A percentile compares a stretch with the other conserved stretches of the same genome.
Conservation (phyloP, 2,113 vertebrate species). For the Lampris incognitus region DNA sequence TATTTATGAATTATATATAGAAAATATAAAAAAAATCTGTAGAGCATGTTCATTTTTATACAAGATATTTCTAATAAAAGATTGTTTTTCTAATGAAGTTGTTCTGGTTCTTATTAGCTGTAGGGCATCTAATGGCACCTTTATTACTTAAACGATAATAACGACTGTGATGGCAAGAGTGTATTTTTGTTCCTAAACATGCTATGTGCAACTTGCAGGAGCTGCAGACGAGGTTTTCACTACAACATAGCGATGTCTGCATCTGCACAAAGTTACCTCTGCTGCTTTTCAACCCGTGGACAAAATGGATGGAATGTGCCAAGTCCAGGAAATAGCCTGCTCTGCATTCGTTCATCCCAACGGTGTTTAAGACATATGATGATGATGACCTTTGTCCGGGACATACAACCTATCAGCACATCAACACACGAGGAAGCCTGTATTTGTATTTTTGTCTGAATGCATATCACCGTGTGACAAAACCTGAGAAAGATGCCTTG, state of each 20-base stretch:
- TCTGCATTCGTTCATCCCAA: not conserved
- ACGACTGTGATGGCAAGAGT: too few species aligned
- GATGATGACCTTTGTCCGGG: not conserved
- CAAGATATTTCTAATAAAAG: constrained; percentile 97
- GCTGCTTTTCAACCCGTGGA: too few species aligned
- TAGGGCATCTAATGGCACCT: not conserved
- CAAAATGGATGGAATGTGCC: too few species aligned
- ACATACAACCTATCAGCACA: not conserved
- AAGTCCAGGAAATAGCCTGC: not conserved
- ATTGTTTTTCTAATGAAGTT: constrained; percentile 88
- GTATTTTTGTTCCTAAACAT: too few species aligned
- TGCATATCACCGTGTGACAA: not conserved
- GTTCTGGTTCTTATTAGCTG: constrained; percentile 20
- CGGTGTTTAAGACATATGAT: not conserved
- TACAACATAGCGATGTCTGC: too few species aligned
- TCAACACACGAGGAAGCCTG: not conserved
- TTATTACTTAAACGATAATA: not conserved
- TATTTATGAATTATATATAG: constrained; percentile 90
- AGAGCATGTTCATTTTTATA: constrained; percentile 99
- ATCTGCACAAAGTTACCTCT: too few species aligned
- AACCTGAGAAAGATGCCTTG: not conserved
- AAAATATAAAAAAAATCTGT: constrained; percentile 85
- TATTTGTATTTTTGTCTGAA: not conserved
- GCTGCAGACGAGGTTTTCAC: too few species aligned
- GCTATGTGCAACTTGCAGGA: too few species aligned